Base-by-base conservation (phyloP, 2,888 invertebrate genomes). In the Lycocerus yunnanus region DNA sequence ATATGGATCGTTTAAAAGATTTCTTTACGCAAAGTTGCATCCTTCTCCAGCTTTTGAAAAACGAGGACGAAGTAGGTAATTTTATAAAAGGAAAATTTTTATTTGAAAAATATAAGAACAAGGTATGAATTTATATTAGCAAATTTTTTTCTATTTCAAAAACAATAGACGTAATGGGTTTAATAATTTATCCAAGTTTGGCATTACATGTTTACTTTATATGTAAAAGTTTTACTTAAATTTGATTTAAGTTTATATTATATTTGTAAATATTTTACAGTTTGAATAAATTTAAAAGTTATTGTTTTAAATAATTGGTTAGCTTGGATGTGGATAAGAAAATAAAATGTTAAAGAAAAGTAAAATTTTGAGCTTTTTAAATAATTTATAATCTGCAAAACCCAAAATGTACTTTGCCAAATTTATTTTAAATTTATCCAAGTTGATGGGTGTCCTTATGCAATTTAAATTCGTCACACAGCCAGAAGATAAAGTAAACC, bases 381-480 rank as follows among this genome's bases (percentile, higher is more conserved):
- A 76, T 73, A 76, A 71, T 69, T 76, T 73, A 73, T 27, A 71
- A 70, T 71, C 73, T 66, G 43, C 43, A 68, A 77, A 77, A 77
- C 77, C 79, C 67, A 72, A 73, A 79, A 79, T 72, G 79, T 75
- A 75, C 78, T 76, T 78, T 78, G 73, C 75, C 78, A 81, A 84
- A 84, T 84, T 84, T 83, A 83, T 84, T 83, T 83, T 81, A 79
- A 83, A 84, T 84, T 84, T 84, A 84, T 84, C 83, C 83, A 84
- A 82, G 79, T 80, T 80, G 82, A 80, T 81, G 82, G 83, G 84
- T 83, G 84, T 83, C 83, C 84, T 85, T 84, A 85, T 84, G 82
- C 83, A 84, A 85, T 85, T 85, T 85, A 83, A 84, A 84, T 85
- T 84, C 84, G 84, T 84, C 84, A 84, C 83, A 84, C 84, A 82